Evolutionary conservation across 2,113 vertebrate species (phyloP).

Genomic region (Strigops habroptila): DNA sequence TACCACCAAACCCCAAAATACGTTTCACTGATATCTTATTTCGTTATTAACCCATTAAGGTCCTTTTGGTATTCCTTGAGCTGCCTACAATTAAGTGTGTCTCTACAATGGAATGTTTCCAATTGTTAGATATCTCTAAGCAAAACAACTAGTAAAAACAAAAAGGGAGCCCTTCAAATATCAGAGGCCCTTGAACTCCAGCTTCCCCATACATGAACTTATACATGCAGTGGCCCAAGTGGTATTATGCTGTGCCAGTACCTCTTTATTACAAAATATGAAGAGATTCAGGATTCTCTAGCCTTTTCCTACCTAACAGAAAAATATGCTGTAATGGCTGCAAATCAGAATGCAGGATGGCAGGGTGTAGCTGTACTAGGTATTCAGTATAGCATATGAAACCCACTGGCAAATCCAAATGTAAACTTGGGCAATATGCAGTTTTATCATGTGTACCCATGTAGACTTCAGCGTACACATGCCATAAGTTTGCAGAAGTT

Average conservation of each 20-base stretch:
- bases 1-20: neutral
- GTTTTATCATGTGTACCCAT: fast-evolving
- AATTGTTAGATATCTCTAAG: neutral
- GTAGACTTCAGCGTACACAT: neutral
- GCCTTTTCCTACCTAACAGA: neutral
- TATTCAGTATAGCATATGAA: neutral
- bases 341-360: neutral
- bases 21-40: neutral
- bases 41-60: neutral
- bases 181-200: neutral
- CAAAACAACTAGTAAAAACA: neutral
- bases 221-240: neutral
- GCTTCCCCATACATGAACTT: neutral
- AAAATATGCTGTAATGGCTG: neutral
- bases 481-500: neutral
- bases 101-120: neutral
- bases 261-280: neutral
- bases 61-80: neutral
- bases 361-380: neutral
- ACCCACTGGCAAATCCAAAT: neutral
- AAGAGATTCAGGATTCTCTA: neutral
- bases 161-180: neutral
- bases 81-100: neutral
- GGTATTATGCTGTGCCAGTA: neutral
- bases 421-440: neutral